These are phyloP conservation scores for Ophioninae sp. DNA, from an alignment of 2,888 invertebrate genomes.

Conservation along the genomic window DNA sequence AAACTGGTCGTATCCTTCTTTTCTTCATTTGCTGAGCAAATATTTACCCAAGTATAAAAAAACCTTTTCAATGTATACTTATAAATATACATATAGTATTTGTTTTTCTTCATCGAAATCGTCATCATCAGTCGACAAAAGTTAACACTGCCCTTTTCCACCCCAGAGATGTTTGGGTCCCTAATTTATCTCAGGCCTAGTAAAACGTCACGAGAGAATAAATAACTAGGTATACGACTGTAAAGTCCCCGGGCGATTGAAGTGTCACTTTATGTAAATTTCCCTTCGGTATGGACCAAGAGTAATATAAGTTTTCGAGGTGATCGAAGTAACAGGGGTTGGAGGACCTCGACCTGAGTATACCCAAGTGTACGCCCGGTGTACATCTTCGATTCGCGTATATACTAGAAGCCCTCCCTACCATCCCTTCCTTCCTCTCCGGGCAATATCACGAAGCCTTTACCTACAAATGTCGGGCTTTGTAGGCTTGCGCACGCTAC, in stretches of 20 bases:
- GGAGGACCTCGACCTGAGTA: constrained; percentile 58
- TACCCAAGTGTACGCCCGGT: constrained; percentile 36
- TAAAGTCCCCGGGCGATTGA: constrained; percentile 36
- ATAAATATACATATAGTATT: not conserved
- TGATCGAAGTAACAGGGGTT: constrained; percentile 58
- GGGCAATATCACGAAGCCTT: not conserved
- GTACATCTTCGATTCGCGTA: constrained; percentile 5
- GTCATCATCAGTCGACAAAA: not conserved
- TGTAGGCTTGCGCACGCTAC: constrained; percentile 57
- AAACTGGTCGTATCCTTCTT: no score
- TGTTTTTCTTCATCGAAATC: not conserved
- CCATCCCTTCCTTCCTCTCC: no score
- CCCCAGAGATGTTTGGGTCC: not conserved
- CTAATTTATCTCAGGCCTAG: not conserved
- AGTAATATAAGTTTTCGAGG: constrained; percentile 54
- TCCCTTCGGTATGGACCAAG: constrained; percentile 45
- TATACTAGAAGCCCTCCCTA: not conserved
- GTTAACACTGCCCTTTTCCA: not conserved
- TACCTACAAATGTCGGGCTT: constrained; percentile 56
- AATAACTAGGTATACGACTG: constrained; percentile 13
- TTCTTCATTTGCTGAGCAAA: no score
- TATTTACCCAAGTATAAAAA: no score
- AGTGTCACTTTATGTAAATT: constrained; percentile 45
- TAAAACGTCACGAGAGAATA: not conserved
- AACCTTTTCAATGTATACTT: no score